These are phyloP conservation scores for Encarsia formosa DNA, from an alignment of 2,888 invertebrate species.

Conservation along the genomic window DNA sequence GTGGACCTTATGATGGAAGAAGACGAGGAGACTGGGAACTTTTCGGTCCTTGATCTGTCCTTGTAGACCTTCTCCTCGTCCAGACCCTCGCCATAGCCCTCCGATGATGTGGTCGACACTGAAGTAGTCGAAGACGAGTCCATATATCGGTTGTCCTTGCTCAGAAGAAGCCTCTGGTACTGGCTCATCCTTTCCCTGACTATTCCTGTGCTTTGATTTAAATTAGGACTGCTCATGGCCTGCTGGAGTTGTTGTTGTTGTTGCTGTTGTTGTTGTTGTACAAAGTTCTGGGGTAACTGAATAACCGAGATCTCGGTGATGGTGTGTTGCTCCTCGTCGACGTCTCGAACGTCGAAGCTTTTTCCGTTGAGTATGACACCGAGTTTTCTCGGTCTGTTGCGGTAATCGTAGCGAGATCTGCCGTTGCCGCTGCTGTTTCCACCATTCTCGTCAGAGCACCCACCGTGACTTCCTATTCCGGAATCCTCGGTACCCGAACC, in stretches of 20 bases:
- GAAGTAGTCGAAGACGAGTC: slow-evolving; percentile 42
- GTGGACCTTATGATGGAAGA: slow-evolving; percentile 35
- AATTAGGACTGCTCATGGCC: slow-evolving; percentile 43
- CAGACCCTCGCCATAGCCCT: slow-evolving; percentile 54
- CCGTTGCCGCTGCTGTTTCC: slow-evolving; percentile 20
- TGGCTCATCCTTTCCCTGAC: slow-evolving; percentile 54
- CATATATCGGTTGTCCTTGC: slow-evolving; percentile 46
- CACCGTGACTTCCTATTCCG: slow-evolving; percentile 56
- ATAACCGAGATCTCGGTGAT: slow-evolving; percentile 63
- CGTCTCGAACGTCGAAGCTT: slow-evolving; percentile 71
- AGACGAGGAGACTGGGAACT: slow-evolving; percentile 1
- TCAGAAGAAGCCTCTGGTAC: slow-evolving; percentile 49
- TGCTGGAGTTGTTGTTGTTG: not conserved
- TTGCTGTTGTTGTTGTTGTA: slow-evolving; percentile 1
- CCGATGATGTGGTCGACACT: slow-evolving; percentile 49
- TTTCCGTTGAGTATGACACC: slow-evolving; percentile 72
- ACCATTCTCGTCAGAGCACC: slow-evolving; percentile 38
- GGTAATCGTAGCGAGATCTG: not conserved
- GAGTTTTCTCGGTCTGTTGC: slow-evolving; percentile 63
- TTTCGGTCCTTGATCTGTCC: slow-evolving; percentile 62
- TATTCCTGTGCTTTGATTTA: slow-evolving; percentile 44
- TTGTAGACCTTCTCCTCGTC: slow-evolving; percentile 71
- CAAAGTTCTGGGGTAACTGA: slow-evolving; percentile 51
- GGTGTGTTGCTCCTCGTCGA: slow-evolving; percentile 62
- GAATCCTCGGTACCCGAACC: slow-evolving; percentile 66